A percentile compares a stretch with the other conserved stretches of the same genome.
Evolutionary conservation across 2,113 vertebrate genomes (phyloP).

Genomic region (Sinosuthora webbiana): DNA sequence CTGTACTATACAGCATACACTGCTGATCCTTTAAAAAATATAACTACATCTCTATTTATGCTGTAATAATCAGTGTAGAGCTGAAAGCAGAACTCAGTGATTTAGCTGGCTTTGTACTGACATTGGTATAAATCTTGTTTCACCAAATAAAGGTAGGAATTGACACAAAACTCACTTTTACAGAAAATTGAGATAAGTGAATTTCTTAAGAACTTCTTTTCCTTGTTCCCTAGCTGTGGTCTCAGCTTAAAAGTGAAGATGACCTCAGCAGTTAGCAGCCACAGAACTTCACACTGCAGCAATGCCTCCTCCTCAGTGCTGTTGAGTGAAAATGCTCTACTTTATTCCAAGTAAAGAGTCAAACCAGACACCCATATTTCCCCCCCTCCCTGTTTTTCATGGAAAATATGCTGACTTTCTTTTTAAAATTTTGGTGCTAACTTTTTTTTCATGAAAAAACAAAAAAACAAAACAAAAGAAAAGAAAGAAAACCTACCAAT

Average conservation of each 20-base stretch:
- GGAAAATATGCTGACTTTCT: background rate
- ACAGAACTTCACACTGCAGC: background rate
- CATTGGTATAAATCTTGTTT: background rate
- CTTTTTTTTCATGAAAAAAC: background rate
- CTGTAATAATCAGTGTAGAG: background rate
- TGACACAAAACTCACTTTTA: background rate
- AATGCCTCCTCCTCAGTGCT: background rate
- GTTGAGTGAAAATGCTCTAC: background rate
- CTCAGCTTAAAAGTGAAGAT: background rate
- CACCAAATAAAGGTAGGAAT: background rate
- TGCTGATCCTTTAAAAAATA: background rate
- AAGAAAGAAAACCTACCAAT: background rate
- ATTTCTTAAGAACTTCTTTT: background rate
- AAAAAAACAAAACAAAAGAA: background rate
- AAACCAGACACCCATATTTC: background rate
- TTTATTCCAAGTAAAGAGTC: background rate
- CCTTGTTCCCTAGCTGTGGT: background rate
- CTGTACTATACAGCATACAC: background rate
- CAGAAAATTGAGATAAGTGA: background rate
- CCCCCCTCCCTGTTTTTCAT: accelerated
- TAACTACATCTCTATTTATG: background rate
- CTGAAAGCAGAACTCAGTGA: background rate
- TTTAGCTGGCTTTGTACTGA: background rate
- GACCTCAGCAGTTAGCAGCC: background rate
- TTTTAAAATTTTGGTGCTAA: background rate